Base-by-base conservation (phyloP, 2,888 invertebrate species). In the Drosophila tripunctata region DNA sequence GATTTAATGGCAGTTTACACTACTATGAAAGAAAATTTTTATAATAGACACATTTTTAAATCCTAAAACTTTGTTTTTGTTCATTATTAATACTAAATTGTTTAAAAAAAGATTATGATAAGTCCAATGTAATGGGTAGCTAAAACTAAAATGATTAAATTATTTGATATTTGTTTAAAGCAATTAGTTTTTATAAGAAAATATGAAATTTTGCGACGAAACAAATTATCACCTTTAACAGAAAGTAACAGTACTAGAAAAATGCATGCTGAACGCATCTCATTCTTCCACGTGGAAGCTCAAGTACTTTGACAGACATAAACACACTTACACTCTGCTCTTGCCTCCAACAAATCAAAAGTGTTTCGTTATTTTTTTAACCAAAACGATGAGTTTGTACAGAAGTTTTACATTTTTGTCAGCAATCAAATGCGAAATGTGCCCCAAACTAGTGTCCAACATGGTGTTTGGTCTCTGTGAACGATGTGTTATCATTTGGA, bases 381-480 rank as follows among this genome's bases (percentile, higher is more conserved):
- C n/a, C 10, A 14, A 6, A 4, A 10, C 6, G 0, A 84, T 78
- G 86, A 45, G 35, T 8, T 5, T 6, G 4, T 4, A 8, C n/a
- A 4, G 40, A 6, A 3, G n/a, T 1, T 35, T 67, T 63, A 57
- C 54, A 0, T 17, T 79, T 10, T 14, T 71, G 7, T 54, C 50
- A 14, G 31, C 61, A 19, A 40, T 56, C 30, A 70, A 60, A 14
- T 79, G 78, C 15, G 65, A 86, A 15, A 67, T 62, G 79, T 79
- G 78, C 14, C 50, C 51, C 15, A 47, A 57, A n/a, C 21, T 3
- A 5, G 61, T 62, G 6, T 48, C 50, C n/a, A 64, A 79, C 17
- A 64, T 47, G 8, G 31, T 66, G 5, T 31, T 31, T 4, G 76
- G 83, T 0, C 54, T 79, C 4, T 79, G 78, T 17, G 56, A 27